Evolutionary conservation across 2,113 vertebrate species (phyloP).

Genomic region (Pristiophorus japonicus): DNA sequence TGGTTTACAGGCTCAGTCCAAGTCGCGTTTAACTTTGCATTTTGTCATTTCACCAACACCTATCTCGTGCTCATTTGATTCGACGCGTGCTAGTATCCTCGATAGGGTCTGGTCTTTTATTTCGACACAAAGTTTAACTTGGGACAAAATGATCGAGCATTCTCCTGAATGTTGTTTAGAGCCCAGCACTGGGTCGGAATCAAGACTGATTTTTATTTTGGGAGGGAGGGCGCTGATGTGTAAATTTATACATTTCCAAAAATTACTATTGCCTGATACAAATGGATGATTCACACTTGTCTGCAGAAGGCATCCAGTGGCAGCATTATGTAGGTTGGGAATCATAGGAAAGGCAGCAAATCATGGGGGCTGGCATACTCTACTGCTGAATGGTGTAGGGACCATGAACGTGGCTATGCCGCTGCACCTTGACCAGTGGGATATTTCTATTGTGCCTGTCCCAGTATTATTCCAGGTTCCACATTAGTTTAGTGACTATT

Average conservation of each 20-base stretch:
- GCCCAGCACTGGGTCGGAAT: background rate
- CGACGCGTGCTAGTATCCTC: background rate
- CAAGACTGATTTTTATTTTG: background rate
- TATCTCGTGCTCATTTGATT: background rate
- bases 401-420: background rate
- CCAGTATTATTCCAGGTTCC: background rate
- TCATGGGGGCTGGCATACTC: background rate
- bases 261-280: background rate
- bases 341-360: slow-evolving; percentile 13
- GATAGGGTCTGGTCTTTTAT: background rate
- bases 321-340: background rate
- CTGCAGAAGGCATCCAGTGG: background rate
- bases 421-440: too few species aligned
- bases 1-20: background rate
- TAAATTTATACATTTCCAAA: background rate
- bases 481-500: background rate
- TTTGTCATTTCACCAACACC: background rate
- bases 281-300: background rate
- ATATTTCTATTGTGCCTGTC: background rate
- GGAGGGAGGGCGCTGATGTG: background rate
- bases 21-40: background rate
- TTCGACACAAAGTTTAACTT: background rate
- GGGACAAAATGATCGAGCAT: background rate
- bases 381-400: background rate
- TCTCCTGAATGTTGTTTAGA: background rate